Percentiles rank a stretch among this genome's conserved stretches.
Conservation (phyloP, 2,797 vertebrate genomes). For the Clarias pachynema region DNA sequence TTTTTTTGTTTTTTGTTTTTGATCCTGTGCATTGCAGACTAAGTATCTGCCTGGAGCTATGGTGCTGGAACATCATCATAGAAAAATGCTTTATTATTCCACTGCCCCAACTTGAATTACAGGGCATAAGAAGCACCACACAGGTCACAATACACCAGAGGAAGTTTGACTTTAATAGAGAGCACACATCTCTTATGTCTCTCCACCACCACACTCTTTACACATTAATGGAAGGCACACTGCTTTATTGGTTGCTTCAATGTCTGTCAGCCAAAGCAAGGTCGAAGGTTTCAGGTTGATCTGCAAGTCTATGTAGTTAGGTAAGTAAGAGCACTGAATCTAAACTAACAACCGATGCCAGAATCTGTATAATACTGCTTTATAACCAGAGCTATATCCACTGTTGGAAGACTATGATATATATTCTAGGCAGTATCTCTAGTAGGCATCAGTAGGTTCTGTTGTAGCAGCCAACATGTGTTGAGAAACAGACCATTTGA, state of each 20-base stretch:
- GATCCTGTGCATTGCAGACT: slow-evolving; percentile 74
- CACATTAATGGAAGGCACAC: slow-evolving; percentile 61
- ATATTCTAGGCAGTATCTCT: background rate
- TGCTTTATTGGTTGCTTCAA: slow-evolving; percentile 57
- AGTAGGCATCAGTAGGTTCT: background rate
- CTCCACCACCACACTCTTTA: slow-evolving; percentile 6
- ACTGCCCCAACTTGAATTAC: slow-evolving; percentile 61
- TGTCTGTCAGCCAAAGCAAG: slow-evolving; percentile 48
- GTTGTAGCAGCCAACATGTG: background rate
- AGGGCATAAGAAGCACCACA: slow-evolving; percentile 66
- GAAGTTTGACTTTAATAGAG: slow-evolving; percentile 53
- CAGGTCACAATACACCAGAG: slow-evolving; percentile 63
- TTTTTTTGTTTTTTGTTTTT: slow-evolving; percentile 60
- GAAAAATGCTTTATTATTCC: slow-evolving; percentile 78
- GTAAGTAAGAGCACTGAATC: background rate
- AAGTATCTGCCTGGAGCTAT: slow-evolving; percentile 79
- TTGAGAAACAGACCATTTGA: background rate
- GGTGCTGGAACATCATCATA: slow-evolving; percentile 79
- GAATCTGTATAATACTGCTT: background rate
- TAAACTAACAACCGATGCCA: background rate
- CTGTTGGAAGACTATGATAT: background rate
- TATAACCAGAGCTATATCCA: background rate
- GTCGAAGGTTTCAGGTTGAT: background rate
- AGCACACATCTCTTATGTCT: slow-evolving; percentile 17
- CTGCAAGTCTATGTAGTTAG: background rate